Percentiles rank a stretch among this genome's conserved stretches.
Conservation (phyloP, 1,140 invertebrate species). For the Dreissena polymorpha region DNA sequence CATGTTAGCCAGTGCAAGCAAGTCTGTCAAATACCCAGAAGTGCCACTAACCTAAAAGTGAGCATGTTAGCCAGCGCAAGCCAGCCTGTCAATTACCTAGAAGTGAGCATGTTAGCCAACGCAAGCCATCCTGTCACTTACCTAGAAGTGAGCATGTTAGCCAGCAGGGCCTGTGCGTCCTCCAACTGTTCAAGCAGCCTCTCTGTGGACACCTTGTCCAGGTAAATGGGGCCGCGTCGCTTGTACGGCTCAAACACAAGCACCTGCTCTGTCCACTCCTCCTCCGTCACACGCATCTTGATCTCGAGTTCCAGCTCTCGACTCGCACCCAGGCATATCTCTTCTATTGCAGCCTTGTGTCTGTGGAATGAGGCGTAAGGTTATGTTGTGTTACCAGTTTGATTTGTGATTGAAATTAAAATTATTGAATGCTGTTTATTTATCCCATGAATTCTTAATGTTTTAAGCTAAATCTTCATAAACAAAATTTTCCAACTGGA, state of each 20-base stretch:
- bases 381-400: too few species aligned
- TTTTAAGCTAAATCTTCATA: too few species aligned
- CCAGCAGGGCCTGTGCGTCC: slow-evolving; percentile 78
- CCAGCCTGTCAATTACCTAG: slow-evolving; percentile 51
- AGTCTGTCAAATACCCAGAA: too few species aligned
- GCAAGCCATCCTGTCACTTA: too few species aligned
- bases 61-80: slow-evolving; percentile 78
- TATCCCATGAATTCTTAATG: too few species aligned
- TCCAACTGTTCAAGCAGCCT: slow-evolving; percentile 79
- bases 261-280: slow-evolving; percentile 81
- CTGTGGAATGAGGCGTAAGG: slow-evolving; percentile 55
- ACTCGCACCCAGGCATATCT: slow-evolving; percentile 77
- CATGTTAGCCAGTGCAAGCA: too few species aligned
- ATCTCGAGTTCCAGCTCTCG: slow-evolving; percentile 79
- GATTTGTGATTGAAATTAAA: too few species aligned
- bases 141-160: slow-evolving; percentile 77
- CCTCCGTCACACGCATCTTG: slow-evolving; percentile 78
- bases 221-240: slow-evolving; percentile 76
- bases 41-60: slow-evolving; percentile 64
- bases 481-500: too few species aligned
- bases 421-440: too few species aligned
- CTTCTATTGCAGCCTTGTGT: slow-evolving; percentile 77
- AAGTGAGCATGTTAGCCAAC: slow-evolving; percentile 78
- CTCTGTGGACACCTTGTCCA: slow-evolving; percentile 78
- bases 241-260: slow-evolving; percentile 79